Evolutionary conservation across 1,140 invertebrate species (phyloP), one percentile per base, ranked within the genome.

Genomic region (Mesaphorura yosii): DNA sequence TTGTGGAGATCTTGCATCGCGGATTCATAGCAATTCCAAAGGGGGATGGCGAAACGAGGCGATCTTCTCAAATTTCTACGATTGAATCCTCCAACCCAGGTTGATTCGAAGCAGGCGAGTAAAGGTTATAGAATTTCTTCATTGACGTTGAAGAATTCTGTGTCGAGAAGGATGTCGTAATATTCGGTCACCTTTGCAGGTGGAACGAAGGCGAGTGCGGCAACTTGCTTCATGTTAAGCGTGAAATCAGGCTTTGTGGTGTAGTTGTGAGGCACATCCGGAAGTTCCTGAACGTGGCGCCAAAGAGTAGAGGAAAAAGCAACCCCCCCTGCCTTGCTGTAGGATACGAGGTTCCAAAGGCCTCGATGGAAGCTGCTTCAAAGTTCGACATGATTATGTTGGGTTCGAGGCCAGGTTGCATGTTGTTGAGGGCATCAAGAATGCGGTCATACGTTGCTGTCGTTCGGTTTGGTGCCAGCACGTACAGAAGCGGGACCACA

Each of bases 71-170:
- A n/a, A 34, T n/a, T n/a, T 34, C 10, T n/a, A 10, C 31, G 10
- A n/a, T 10, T 34, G 10, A n/a, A n/a, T 10, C 31, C 10, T 10
- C 46, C 53, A 14, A 55, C 51, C 53, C 53, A 55, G 20, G 25
- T 53, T n/a, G 12, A 22, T 39, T 55, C 37, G 22, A 51, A 52
- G 46, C 40, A 55, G 37, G 50, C 48, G 19, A 51, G 6, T 3
- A 55, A 19, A n/a, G 47, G 47, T 4, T 12, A 17, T 17, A 53
- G 28, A 26, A 25, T 15, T 20, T 41, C 17, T 26, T 40, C 31
- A 51, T 55, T 55, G 12, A 19, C 39, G 7, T 14, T 4, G 26
- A 12, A 50, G 27, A 41, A 49, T 26, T 15, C n/a, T 27, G 20
- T 29, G 3, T 44, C 37, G 23, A 55, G 5, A 7, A 55, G 20